Conservation (phyloP, 2,888 invertebrate genomes). For the Apotomis turbidana region DNA sequence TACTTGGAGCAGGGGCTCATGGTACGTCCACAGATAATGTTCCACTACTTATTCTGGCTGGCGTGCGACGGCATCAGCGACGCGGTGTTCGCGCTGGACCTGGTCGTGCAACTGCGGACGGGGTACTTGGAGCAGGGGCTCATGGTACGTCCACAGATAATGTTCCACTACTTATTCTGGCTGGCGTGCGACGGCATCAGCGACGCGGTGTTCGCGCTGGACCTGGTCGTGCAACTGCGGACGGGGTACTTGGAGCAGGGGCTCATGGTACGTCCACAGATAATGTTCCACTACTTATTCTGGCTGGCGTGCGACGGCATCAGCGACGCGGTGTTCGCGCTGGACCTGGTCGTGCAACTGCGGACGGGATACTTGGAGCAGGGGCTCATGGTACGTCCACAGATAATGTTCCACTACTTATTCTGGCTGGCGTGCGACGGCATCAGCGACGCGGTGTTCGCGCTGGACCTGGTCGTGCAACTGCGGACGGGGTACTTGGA, state of each 20-base stretch:
- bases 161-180: constrained; percentile 91
- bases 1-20: constrained; percentile 97
- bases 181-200: constrained; percentile 92
- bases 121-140: constrained; percentile 97
- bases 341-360: constrained; percentile 95
- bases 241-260: constrained; percentile 87
- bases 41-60: not conserved
- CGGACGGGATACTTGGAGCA: constrained; percentile 97
- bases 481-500: constrained; percentile 97
- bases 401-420: not conserved
- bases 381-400: constrained; percentile 89
- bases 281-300: constrained; percentile 87
- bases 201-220: constrained; percentile 93
- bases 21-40: constrained; percentile 70
- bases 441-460: not conserved
- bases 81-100: not conserved
- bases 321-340: constrained; percentile 93
- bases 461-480: constrained; percentile 38
- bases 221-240: constrained; percentile 90
- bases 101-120: constrained; percentile 86
- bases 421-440: no score
- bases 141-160: constrained; percentile 87
- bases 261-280: constrained; percentile 90
- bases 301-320: constrained; percentile 94
- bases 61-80: not conserved